A percentile compares a stretch with the other conserved stretches of the same genome.
Evolutionary conservation across 2,797 vertebrate species (phyloP).

Genomic region (Galago senegalensis): DNA sequence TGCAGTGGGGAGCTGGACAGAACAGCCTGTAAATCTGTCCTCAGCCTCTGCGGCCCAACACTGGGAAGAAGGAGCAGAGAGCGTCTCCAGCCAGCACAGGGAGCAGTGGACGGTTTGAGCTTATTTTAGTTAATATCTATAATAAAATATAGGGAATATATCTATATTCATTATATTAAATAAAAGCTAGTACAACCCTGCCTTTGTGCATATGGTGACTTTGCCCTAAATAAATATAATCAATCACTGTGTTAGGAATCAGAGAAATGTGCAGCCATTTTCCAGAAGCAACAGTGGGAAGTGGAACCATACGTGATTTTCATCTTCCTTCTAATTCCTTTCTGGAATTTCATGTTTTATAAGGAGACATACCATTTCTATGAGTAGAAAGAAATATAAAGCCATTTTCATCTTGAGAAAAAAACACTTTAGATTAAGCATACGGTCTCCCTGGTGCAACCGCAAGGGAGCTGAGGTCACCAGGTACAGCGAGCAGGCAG

Average conservation of each 20-base stretch:
- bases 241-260: constrained; percentile 45
- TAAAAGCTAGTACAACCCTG: background rate
- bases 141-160: background rate
- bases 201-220: constrained; percentile 46
- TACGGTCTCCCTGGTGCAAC: background rate
- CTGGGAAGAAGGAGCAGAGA: background rate
- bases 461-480: background rate
- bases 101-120: background rate
- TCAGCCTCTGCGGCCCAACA: fast-evolving
- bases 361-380: background rate
- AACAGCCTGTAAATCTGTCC: background rate
- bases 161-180: background rate
- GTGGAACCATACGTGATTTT: background rate
- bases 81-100: background rate
- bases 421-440: background rate
- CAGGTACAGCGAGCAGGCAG: background rate
- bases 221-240: constrained; percentile 47
- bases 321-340: constrained; percentile 25
- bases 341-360: constrained; percentile 52
- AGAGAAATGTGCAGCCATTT: background rate
- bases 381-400: constrained; percentile 8
- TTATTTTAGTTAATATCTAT: background rate
- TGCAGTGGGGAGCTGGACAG: background rate
- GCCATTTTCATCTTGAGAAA: constrained; percentile 50
- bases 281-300: background rate